Evolutionary conservation across 2,888 invertebrate genomes (phyloP), one percentile per base, ranked within the genome.

Genomic region (Mythimna impura): DNA sequence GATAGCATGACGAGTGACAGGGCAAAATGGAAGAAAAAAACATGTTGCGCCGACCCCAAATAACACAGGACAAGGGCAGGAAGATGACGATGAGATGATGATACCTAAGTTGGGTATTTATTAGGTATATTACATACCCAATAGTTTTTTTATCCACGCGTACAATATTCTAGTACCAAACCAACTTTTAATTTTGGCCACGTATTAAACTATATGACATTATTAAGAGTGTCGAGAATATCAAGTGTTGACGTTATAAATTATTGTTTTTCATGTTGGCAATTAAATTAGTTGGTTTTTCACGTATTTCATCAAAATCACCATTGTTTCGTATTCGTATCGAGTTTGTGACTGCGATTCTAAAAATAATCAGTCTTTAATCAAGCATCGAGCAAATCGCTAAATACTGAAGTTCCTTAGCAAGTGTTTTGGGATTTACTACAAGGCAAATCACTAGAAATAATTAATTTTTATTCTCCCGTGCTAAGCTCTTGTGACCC

Each of bases 281-380:
- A 83, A 78, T 80, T 30, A 22, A 61, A 22, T 61, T 8, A 61
- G 7, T 22, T 22, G 61, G 66, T 74, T 73, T 77, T 83, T 74
- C 76, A 69, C 66, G 65, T 74, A 73, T 80, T 83, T 74, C 81
- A 71, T 66, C 86, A 83, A 76, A 84, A 85, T 76, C 75, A 80
- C 75, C 83, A 85, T 85, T 81, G 86, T 84, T 84, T 84, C 81
- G 57, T 70, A 55, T 70, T 17, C 66, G n/a, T 66, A 67, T 63
- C 60, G 69, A 67, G 52, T 57, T 68, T 74, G 58, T 77, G n/a
- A 61, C 70, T 82, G 62, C 76, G 81, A 81, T 64, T 81, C 74
- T 78, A 81, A 73, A 86, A 79, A 81, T 83, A 83, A 71, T 73
- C 76, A 76, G 64, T 71, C 62, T 52, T 1, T 64, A 66, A 2